Percentiles rank a stretch among this genome's conserved stretches.
These are phyloP conservation scores for Phengaris arion DNA, from an alignment of 2,888 invertebrate species.

Conservation along the genomic window DNA sequence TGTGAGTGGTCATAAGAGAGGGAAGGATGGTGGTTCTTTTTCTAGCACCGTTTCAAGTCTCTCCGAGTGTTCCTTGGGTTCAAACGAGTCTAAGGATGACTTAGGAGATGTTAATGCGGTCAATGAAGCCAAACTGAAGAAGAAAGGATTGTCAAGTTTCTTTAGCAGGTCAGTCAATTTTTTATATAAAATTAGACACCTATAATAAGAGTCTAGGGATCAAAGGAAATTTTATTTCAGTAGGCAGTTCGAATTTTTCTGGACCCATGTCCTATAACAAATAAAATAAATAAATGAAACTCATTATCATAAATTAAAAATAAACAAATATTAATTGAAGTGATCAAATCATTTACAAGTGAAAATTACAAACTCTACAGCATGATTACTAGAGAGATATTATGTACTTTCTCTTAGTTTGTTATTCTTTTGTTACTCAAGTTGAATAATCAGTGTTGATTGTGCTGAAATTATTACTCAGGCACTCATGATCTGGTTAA, in stretches of 20 bases:
- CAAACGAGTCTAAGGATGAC: conserved; percentile 75
- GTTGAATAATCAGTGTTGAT: neutral
- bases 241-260: too few species aligned
- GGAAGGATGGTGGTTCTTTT: conserved; percentile 81
- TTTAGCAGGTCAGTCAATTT: conserved; percentile 78
- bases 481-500: neutral
- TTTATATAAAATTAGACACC: neutral
- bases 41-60: conserved; percentile 85
- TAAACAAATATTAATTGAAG: neutral
- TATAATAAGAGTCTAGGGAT: too few species aligned
- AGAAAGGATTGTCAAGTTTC: conserved; percentile 81
- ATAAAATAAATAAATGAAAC: neutral
- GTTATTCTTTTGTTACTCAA: conserved; percentile 2
- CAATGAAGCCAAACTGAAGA: conserved; percentile 75
- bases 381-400: neutral
- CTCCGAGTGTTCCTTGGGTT: conserved; percentile 85
- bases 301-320: too few species aligned
- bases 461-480: conserved; percentile 16
- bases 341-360: neutral
- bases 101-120: conserved; percentile 51
- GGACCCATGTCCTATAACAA: neutral
- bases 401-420: conserved; percentile 21
- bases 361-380: conserved; percentile 5
- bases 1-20: conserved; percentile 74
- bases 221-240: too few species aligned